Conservation (phyloP, 2,797 vertebrate species). For the Sebastes matsubarae region DNA sequence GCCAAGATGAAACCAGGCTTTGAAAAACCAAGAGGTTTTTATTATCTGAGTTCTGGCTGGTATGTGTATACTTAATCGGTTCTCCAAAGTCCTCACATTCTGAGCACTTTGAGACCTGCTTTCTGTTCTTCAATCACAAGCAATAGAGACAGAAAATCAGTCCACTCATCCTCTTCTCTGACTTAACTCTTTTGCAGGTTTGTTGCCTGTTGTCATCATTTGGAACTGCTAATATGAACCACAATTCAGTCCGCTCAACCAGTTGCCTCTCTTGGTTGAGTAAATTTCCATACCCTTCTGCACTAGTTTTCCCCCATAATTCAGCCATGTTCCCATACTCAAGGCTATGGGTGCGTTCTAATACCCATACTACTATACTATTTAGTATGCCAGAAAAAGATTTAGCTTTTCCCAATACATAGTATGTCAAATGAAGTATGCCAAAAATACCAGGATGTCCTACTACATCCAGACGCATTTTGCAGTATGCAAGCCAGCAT, state of each 20-base stretch:
- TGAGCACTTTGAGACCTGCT: not conserved
- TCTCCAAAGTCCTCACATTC: not conserved
- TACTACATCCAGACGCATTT: not conserved
- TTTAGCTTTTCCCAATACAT: no score
- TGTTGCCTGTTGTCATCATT: not conserved
- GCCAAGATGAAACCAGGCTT: not conserved
- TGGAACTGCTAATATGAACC: not conserved
- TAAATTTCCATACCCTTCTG: not conserved
- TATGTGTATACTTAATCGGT: not conserved
- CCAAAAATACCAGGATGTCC: not conserved
- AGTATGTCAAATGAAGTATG: no score
- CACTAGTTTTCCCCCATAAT: not conserved
- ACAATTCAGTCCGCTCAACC: not conserved
- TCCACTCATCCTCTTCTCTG: not conserved
- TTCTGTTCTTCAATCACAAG: not conserved
- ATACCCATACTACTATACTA: no score
- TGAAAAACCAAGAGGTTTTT: constrained; percentile 6
- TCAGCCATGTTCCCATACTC: not conserved
- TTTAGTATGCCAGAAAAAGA: no score
- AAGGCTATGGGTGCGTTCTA: not conserved
- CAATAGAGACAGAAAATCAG: not conserved
- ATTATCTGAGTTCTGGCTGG: constrained; percentile 4
- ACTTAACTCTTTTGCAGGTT: not conserved
- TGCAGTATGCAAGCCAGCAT: not conserved
- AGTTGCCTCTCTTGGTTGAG: not conserved